Percentiles rank a stretch among this genome's conserved stretches.
phyloP scores from a whole-genome alignment of 2,888 invertebrate species.

The Epiblema foenella region DNA sequence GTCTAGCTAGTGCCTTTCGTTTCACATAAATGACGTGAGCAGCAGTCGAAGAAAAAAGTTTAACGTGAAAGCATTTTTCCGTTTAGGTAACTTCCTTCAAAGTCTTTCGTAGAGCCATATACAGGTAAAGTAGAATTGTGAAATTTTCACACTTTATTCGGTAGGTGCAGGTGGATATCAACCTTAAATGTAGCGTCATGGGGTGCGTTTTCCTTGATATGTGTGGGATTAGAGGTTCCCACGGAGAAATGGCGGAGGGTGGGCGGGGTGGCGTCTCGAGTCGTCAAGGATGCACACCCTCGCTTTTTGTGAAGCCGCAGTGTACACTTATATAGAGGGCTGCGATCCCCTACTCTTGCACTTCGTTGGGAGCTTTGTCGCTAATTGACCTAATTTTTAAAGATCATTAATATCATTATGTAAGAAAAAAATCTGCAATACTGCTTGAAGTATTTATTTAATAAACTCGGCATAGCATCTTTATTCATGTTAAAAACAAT shows the following conservation, averaged over 20 bases:
- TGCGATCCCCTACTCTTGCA: constrained; percentile 62
- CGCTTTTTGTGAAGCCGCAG: constrained; percentile 68
- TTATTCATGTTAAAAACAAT: neutral
- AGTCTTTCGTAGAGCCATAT: constrained; percentile 65
- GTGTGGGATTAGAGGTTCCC: constrained; percentile 45
- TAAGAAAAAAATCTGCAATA: constrained; percentile 51
- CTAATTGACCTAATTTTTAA: constrained; percentile 79
- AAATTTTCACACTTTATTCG: constrained; percentile 58
- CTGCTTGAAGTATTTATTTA: constrained; percentile 52
- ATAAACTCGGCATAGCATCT: constrained; percentile 44
- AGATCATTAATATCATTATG: constrained; percentile 54
- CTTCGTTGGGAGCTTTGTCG: constrained; percentile 64
- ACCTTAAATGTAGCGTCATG: constrained; percentile 54
- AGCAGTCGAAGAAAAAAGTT: constrained; percentile 59
- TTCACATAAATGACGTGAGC: constrained; percentile 55
- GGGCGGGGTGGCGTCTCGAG: constrained; percentile 59
- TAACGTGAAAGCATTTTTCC: constrained; percentile 59
- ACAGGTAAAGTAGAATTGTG: constrained; percentile 67
- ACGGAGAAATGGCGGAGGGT: constrained; percentile 50
- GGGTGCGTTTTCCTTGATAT: constrained; percentile 54
- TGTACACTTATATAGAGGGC: constrained; percentile 61
- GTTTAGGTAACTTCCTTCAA: constrained; percentile 62
- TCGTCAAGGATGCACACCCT: constrained; percentile 66
- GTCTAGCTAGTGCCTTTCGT: constrained; percentile 51
- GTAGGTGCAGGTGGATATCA: constrained; percentile 53